Base-by-base conservation (phyloP, 2,113 vertebrate genomes). In the Corythaeola cristata region DNA sequence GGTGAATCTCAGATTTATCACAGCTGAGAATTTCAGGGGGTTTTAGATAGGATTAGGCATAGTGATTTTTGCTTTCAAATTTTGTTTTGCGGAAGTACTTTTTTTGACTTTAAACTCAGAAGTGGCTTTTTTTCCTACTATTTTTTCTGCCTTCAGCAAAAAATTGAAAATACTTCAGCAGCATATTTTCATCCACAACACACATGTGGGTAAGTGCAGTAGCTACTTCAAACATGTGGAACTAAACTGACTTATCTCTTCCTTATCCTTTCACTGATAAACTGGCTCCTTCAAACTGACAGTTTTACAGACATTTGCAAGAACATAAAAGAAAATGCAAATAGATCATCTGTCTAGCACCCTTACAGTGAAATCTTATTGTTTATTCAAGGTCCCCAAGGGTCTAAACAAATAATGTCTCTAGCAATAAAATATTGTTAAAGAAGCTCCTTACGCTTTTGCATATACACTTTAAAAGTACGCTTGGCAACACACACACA, bases 141-240 rank as follows among this genome's bases (percentile, higher is more conserved):
- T 68, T 53, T 89, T 88, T 79, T 74, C 64, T 64, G 7, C 59
- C 44, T 80, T 91, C 32, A 72, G 62, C 55, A 39, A 84, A 94
- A 69, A 71, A 88, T 80, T 28, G 21, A 50, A 77, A 86, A 83
- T n/a, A 58, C 82, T 96, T 96, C 75, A 93, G 95, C 87, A 92
- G 87, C 88, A 72, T 93, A 96, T 97, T 97, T 97, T 93, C 79
- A 96, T 93, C 82, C 96, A 67, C 94, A 91, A 55, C 69, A 90
- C 91, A 97, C 82, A 96, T 94, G 95, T 88, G 94, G 76, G 78
- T 94, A 98, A 98, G 88, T 90, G 86, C 95, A 99, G 98, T 98
- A 98, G 98, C 98, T 98, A 98, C 98, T 99, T 98, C 98, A 98
- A 99, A 99, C 97, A 98, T 97, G 98, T 98, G 98, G 97, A 98